Evolutionary conservation across 2,113 vertebrate species (phyloP), one percentile per base, ranked within the genome.

Genomic region (Taxidea taxus): DNA sequence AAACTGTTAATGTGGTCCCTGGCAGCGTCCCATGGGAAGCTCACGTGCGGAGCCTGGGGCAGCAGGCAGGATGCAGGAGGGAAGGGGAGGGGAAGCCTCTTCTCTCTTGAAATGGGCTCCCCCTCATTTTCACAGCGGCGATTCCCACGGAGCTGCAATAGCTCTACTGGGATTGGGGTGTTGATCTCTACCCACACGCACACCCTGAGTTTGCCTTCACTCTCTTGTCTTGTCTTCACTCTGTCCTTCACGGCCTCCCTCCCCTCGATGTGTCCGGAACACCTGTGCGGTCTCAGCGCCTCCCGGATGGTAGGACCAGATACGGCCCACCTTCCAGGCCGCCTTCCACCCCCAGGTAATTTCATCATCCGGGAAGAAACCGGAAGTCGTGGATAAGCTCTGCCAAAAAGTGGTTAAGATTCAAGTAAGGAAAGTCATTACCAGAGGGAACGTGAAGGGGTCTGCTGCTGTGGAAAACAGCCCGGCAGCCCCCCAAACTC

Each of bases 1-100:
- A 95, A 90, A 97, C 90, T 27, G 47, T 56, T 93, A 94, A 39
- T 77, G 89, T 91, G 56, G 83, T 72, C 70, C 83, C 66, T 82
- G 49, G 96, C 51, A 95, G 58, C 81, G 87, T 47, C 62, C 91
- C 78, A 0, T 21, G 60, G n/a, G 92, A 87, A 85, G 56, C 78
- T 68, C 87, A 58, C 3, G 12, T 21, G n/a, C 68, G 4, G 1
- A 37, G 70, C 70, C 31, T 7, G 0, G 0, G 56, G 47, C 13
- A 56, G 12, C 16, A 64, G 81, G 21, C 42, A 0, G 56, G 54
- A 54, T 47, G 54, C n/a, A 23, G 34, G 14, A 58, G 66, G 9
- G 29, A 18, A 34, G 34, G 12, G n/a, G 70, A 29, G 3, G 1
- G 42, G 37, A 11, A 42, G 31, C 2, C 84, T n/a, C n/a, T 54